Evolutionary conservation across 2,113 vertebrate genomes (phyloP).

Genomic region (Rhinichthys klamathensis): DNA sequence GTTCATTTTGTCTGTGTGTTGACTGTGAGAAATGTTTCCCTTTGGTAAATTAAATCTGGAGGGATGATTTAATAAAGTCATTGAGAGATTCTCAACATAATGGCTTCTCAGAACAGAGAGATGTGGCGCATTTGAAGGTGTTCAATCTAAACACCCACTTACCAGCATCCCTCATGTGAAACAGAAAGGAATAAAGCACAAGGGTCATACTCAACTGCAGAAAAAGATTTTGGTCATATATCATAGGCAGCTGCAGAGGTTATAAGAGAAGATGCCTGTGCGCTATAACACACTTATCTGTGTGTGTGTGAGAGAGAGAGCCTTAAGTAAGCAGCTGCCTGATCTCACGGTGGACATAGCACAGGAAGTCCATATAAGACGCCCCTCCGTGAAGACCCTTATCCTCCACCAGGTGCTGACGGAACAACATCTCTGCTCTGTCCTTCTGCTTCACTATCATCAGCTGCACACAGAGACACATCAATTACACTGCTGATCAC

Average conservation of each 20-base stretch:
- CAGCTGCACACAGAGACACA: constrained; percentile 72
- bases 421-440: constrained; percentile 86
- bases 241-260: constrained; percentile 39
- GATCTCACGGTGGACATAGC: constrained; percentile 90
- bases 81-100: background rate
- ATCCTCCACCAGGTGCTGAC: constrained; percentile 92
- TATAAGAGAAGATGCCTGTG: constrained; percentile 29
- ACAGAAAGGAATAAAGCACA: background rate
- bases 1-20: constrained; percentile 5
- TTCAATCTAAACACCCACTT: background rate
- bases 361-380: constrained; percentile 94
- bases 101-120: background rate
- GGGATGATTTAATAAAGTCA: background rate
- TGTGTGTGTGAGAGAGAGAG: constrained; percentile 1
- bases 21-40: constrained; percentile 15
- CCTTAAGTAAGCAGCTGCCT: constrained; percentile 91
- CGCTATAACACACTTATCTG: background rate
- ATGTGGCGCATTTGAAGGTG: background rate
- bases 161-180: background rate
- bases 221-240: constrained; percentile 3
- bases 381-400: constrained; percentile 87
- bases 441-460: constrained; percentile 88
- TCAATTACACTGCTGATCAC: background rate
- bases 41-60: background rate
- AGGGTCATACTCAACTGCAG: background rate